Conservation (phyloP, 2,113 vertebrate genomes). For the Ophthalmolycus amberensis region DNA sequence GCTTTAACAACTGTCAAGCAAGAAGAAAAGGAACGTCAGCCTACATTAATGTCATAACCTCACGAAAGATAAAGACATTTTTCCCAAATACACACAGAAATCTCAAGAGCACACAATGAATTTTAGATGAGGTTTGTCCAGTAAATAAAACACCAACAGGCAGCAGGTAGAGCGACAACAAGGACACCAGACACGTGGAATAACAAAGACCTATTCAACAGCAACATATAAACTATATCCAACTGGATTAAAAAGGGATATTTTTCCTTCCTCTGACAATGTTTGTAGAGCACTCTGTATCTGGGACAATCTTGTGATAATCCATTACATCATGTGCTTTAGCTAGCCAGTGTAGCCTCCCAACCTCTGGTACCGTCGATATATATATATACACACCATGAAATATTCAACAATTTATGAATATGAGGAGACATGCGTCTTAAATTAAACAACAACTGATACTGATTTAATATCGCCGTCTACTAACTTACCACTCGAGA, state of each 20-base stretch:
- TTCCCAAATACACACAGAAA: slow-evolving; percentile 22
- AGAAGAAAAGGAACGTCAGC: slow-evolving; percentile 26
- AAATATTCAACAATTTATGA: slow-evolving; percentile 50
- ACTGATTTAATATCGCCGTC: not conserved
- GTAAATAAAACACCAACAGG: slow-evolving; percentile 27
- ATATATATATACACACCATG: slow-evolving; percentile 8
- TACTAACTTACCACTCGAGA: not conserved
- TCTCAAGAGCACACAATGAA: slow-evolving; percentile 21
- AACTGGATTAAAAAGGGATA: slow-evolving; percentile 29
- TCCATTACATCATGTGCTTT: slow-evolving; percentile 80
- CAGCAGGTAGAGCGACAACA: slow-evolving; percentile 12
- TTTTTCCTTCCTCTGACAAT: slow-evolving; percentile 61
- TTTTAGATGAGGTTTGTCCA: slow-evolving; percentile 40
- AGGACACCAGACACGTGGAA: slow-evolving; percentile 15
- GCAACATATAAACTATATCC: slow-evolving; percentile 2
- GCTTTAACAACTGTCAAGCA: slow-evolving; percentile 60
- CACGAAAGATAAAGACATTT: not conserved
- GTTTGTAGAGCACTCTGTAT: slow-evolving; percentile 71
- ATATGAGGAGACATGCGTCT: not conserved
- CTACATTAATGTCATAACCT: slow-evolving; percentile 42
- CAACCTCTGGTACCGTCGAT: slow-evolving; percentile 43
- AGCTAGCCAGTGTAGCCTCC: slow-evolving; percentile 61
- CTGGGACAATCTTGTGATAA: slow-evolving; percentile 82
- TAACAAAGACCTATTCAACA: slow-evolving; percentile 13
- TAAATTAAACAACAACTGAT: not conserved